Base-by-base conservation (phyloP, 2,888 invertebrate genomes). In the Rhodophaea formosa region DNA sequence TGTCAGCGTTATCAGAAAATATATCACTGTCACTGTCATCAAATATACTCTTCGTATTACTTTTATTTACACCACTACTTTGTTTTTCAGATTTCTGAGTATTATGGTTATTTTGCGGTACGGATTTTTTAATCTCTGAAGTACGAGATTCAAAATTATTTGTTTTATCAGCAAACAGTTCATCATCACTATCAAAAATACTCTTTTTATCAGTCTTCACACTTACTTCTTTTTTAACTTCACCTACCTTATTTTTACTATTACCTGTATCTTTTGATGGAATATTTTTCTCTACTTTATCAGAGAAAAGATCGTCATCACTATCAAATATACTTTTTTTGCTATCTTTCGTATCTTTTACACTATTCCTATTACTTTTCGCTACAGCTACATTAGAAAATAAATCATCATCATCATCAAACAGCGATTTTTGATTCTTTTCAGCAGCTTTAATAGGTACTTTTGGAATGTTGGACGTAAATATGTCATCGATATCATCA, bases 401-500 rank as follows among this genome's bases (percentile, higher is more conserved):
- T 17, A 89, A 64, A 60, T 86, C 84, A 57, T 86, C 84, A 47
- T 79, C 78, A 59, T 85, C 86, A 65, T 84, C 84, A 53, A 89
- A 88, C 23, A 88, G 69, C 5, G 86, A 80, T 58, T 81, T 82
- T 54, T 76, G 62, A 51, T 62, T 70, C 42, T 66, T 68, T 56
- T 65, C 67, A 46, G 65, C 61, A 7, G 61, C 62, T 62, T 77
- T 73, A n/a, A 66, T 66, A 1, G 74, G 62, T 7, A 74, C 71
- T 68, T 72, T 84, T 10, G 74, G 66, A 32, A 83, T 67, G 43
- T 79, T 77, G n/a, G 72, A 80, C 8, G 82, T 77, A 62, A 89
- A 90, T 49, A 89, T 84, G 73, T 90, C 85, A 65, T 90, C 89
- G 5, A 88, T 84, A 64, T 91, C 90, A 77, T 90, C 91, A 65